Evolutionary conservation across 1,140 invertebrate genomes (phyloP), one percentile per base, ranked within the genome.

Genomic region (Limonius californicus): DNA sequence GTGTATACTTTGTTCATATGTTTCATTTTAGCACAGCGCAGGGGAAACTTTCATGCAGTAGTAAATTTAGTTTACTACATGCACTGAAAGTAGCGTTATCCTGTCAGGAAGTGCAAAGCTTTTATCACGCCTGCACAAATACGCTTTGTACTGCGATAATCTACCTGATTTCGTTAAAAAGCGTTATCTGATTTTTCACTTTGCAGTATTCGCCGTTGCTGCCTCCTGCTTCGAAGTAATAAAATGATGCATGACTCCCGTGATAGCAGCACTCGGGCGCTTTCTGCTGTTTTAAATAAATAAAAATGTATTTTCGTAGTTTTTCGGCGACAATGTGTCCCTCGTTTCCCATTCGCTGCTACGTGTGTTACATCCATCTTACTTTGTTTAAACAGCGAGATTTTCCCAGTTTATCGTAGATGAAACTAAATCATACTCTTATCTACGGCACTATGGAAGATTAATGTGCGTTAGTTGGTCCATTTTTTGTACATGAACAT

Each of bases 111-210:
- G 23, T 9, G 23, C 23, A 27, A 27, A 27, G 23, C 23, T 27
- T 27, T 27, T 27, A 27, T 9, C 3, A 9, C 9, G 23, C 3
- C n/a, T 27, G 23, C 23, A 27, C 23, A 27, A 27, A 27, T 27
- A 27, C 23, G 23, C 23, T 27, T 27, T 27, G 23, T 27, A 27
- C 3, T 27, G 23, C 9, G 23, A 27, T 27, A 27, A 27, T 27
- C 23, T 27, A 27, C 23, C 23, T 27, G 23, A 27, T 27, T 27
- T 45, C 12, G 42, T 18, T 45, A 18, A 45, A 45, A 45, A 45
- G 42, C n/a, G n/a, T n/a, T 45, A 45, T 45, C 42, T 45, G 42
- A 45, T n/a, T 45, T 45, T 45, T 45, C 42, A 45, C 42, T 45
- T 45, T 45, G 16, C 42, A 15, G 42, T 12, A 6, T 18, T 45